These are phyloP conservation scores for Phodopus roborovskii DNA, from an alignment of 2,113 vertebrate genomes.

Conservation along the genomic window DNA sequence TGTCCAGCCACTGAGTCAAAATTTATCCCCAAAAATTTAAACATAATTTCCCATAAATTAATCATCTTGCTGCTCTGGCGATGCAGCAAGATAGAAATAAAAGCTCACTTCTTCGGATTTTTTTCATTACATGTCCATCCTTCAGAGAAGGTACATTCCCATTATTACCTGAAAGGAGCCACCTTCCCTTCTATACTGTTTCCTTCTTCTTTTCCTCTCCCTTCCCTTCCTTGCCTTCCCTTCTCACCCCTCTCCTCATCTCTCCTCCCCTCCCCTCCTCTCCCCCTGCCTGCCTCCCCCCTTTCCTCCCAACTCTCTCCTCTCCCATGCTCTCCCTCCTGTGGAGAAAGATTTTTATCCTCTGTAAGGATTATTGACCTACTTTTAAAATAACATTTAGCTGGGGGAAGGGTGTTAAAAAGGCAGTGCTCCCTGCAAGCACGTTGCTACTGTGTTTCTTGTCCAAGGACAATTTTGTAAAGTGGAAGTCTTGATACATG, in stretches of 20 bases:
- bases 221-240: neutral
- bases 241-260: neutral
- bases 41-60: neutral
- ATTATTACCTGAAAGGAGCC: neutral
- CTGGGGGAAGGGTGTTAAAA: neutral
- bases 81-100: neutral
- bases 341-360: neutral
- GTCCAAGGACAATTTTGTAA: neutral
- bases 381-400: neutral
- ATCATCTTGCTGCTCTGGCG: neutral
- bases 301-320: neutral
- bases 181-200: neutral
- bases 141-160: neutral
- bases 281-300: no score
- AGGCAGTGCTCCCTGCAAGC: neutral
- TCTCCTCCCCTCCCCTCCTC: no score
- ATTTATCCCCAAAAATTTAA: neutral
- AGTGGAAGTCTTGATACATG: neutral
- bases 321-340: neutral
- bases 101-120: neutral
- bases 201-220: no score
- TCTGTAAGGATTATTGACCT: neutral
- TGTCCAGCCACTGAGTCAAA: neutral
- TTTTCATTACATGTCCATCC: neutral
- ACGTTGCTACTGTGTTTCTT: neutral